Evolutionary conservation across 2,113 vertebrate genomes (phyloP), one percentile per base, ranked within the genome.

Genomic region (Vanacampus margaritifer): DNA sequence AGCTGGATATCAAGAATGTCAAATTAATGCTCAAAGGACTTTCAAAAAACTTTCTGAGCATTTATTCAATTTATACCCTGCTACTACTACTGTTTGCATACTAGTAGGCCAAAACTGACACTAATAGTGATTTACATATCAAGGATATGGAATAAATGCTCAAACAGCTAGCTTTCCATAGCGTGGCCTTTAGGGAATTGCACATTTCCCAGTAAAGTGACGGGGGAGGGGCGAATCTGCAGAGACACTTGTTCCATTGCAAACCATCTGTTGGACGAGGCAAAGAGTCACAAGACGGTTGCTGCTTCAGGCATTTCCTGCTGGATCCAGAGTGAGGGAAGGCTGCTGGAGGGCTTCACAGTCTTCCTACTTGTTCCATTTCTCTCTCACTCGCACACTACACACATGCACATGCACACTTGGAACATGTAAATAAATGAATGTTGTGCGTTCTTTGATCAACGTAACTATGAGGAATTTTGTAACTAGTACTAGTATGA

Each of bases 301-400:
- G 87, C 88, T 77, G 85, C 85, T 89, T 79, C 86, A 91, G 89
- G 89, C 89, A 89, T 91, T 93, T 92, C 89, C 92, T 93, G 90
- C 86, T 84, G 82, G 83, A 84, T 88, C 77, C 74, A 74, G 73
- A 72, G 74, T 51, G 73, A 36, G 70, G 54, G 60, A 61, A 74
- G 28, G 35, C 46, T 59, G 24, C 54, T 24, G 19, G 57, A 39
- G 37, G 57, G 72, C 32, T 60, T 81, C 69, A 43, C 59, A 71
- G 65, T 78, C 82, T 78, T 70, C 80, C 63, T 51, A 69, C 69
- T 73, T 81, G 69, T 86, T 88, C 79, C 73, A 71, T 77, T 79
- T 74, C 56, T 68, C 59, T 72, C 84, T 69, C 64, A 74, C 68
- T 23, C 73, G 24, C 71, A 46, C 75, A 41, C 43, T 32, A 68